Evolutionary conservation across 2,797 vertebrate genomes (phyloP).

Genomic region (Tapera naevia): DNA sequence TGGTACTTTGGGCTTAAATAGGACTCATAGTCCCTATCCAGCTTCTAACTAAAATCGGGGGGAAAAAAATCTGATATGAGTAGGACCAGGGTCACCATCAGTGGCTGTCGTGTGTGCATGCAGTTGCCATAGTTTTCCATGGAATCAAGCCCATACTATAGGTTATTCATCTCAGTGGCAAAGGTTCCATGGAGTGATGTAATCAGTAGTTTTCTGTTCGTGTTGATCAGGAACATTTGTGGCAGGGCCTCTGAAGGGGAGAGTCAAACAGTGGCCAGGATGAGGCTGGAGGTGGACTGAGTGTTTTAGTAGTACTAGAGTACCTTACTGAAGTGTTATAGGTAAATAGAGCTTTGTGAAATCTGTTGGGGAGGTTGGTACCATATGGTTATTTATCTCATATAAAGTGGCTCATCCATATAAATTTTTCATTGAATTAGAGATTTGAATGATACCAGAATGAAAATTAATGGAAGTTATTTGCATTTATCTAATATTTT

Average conservation of each 20-base stretch:
- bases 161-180: neutral
- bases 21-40: accelerated
- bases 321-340: neutral
- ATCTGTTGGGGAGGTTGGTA: neutral
- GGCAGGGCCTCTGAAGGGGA: accelerated
- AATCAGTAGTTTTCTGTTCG: neutral
- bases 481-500: neutral
- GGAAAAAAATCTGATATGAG: accelerated
- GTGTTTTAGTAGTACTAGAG: neutral
- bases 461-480: neutral
- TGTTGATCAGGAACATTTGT: neutral
- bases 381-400: accelerated
- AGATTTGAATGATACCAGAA: neutral
- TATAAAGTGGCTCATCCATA: neutral
- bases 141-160: neutral
- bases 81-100: too few relatives aligned
- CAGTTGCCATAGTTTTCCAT: neutral
- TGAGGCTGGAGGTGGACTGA: neutral
- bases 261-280: neutral
- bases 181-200: neutral
- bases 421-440: neutral
- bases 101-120: accelerated
- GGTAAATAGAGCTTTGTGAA: neutral
- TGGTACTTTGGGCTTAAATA: neutral
- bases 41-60: neutral